phyloP scores from a whole-genome alignment of 1,140 invertebrate genomes.

The Drosophila bipectinata region DNA sequence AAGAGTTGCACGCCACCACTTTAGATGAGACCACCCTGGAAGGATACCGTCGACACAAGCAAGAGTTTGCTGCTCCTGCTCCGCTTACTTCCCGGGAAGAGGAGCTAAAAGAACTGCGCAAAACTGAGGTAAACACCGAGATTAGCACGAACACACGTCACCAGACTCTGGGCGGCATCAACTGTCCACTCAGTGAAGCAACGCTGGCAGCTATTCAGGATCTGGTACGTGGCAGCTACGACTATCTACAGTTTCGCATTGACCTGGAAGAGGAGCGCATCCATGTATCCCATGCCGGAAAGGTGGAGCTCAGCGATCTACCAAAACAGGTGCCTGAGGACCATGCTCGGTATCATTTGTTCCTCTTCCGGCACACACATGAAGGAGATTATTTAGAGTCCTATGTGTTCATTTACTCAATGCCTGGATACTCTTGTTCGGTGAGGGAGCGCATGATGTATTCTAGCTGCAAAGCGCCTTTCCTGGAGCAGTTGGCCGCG shows the following conservation, averaged over 20 bases:
- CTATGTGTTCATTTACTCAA: slow-evolving; percentile 98
- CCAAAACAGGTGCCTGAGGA: slow-evolving; percentile 92
- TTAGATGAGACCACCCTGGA: slow-evolving; percentile 92
- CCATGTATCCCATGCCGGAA: slow-evolving; percentile 87
- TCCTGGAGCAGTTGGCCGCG: slow-evolving; percentile 91
- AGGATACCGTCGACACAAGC: slow-evolving; percentile 92
- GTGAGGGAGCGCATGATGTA: slow-evolving; percentile 99
- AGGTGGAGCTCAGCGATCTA: slow-evolving; percentile 87
- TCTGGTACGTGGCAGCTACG: slow-evolving; percentile 87
- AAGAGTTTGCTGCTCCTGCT: slow-evolving; percentile 91
- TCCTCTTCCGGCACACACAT: slow-evolving; percentile 95
- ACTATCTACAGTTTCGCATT: slow-evolving; percentile 92
- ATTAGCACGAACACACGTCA: slow-evolving; percentile 94
- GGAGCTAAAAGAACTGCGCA: slow-evolving; percentile 92
- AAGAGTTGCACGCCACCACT: slow-evolving; percentile 75
- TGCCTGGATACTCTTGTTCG: slow-evolving; percentile 96
- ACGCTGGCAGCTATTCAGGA: slow-evolving; percentile 90
- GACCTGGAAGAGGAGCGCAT: slow-evolving; percentile 84
- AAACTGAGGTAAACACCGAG: slow-evolving; percentile 90
- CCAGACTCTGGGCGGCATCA: slow-evolving; percentile 95
- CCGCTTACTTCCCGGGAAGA: slow-evolving; percentile 95
- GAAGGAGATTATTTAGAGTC: slow-evolving; percentile 95
- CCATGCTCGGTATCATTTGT: slow-evolving; percentile 96
- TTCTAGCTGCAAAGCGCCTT: slow-evolving; percentile 96
- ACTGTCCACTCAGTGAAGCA: slow-evolving; percentile 95